A percentile compares a stretch with the other conserved stretches of the same genome.
Conservation (phyloP, 1,140 invertebrate genomes). For the Drosophila saltans region DNA sequence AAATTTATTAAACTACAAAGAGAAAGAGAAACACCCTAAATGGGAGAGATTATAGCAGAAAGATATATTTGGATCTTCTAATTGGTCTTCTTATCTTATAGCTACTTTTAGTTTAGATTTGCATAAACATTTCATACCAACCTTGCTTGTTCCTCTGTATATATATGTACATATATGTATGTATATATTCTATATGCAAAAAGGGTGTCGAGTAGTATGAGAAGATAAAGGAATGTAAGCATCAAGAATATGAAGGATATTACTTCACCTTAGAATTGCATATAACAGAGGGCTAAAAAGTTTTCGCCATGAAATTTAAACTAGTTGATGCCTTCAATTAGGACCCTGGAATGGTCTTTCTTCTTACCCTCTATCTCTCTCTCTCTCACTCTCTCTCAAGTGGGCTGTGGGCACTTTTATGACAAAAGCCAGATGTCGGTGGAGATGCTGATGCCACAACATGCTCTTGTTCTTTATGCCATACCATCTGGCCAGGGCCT, state of each 20-base stretch:
- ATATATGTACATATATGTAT: too few relatives aligned
- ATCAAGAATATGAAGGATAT: slow-evolving; percentile 6
- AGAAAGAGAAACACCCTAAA: too few relatives aligned
- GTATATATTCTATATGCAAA: background rate
- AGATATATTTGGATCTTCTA: too few relatives aligned
- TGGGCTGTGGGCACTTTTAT: slow-evolving; percentile 13
- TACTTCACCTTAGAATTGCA: slow-evolving; percentile 10
- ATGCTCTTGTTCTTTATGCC: background rate
- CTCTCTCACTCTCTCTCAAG: background rate
- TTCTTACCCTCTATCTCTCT: background rate
- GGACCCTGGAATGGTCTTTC: background rate
- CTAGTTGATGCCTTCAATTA: slow-evolving; percentile 12
- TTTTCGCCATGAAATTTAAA: slow-evolving; percentile 13
- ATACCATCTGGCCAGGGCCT: slow-evolving; percentile 12
- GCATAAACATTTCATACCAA: background rate
- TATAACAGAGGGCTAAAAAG: slow-evolving; percentile 7
- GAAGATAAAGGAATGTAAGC: background rate
- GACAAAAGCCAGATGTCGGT: slow-evolving; percentile 9
- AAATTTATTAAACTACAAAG: too few relatives aligned
- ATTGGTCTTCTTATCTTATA: too few relatives aligned
- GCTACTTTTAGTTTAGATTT: too few relatives aligned
- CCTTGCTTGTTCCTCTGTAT: background rate
- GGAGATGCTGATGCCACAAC: background rate
- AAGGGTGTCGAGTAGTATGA: background rate
- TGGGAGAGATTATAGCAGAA: too few relatives aligned